A percentile compares a stretch with the other conserved stretches of the same genome.
Evolutionary conservation across 2,797 vertebrate genomes (phyloP).

Genomic region (Hafferia zeledoni): DNA sequence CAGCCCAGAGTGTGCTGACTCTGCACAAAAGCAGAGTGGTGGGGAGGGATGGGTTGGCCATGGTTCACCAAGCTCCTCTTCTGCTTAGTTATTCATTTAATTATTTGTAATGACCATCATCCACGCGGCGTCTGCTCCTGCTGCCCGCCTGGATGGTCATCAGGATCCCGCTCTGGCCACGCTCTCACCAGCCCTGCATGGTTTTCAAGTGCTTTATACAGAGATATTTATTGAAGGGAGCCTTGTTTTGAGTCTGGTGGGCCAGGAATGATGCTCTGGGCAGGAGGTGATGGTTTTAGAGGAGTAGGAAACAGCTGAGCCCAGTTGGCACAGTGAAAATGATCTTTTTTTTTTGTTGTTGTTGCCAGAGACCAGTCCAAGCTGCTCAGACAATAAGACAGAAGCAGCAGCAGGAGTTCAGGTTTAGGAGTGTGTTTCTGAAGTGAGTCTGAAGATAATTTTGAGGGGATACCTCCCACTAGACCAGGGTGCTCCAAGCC

Average conservation of each 20-base stretch:
- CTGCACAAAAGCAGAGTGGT: not conserved
- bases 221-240: not conserved
- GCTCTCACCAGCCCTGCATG: not conserved
- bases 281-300: not conserved
- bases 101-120: conserved; percentile 16
- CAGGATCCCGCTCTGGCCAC: not conserved
- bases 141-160: not conserved
- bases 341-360: not conserved
- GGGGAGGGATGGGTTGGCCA: not conserved
- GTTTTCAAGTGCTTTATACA: not conserved
- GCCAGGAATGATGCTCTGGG: not conserved
- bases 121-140: not conserved
- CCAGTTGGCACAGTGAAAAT: not conserved
- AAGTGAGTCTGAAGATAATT: not conserved
- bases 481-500: not conserved
- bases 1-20: not conserved
- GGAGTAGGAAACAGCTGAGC: not conserved
- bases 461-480: not conserved
- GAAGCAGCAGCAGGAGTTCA: not conserved
- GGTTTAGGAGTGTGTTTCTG: not conserved
- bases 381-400: not conserved
- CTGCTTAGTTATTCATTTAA: conserved; percentile 33
- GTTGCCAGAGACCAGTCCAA: not conserved
- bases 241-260: not conserved
- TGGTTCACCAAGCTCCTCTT: conserved; percentile 17